Evolutionary conservation across 2,797 vertebrate species (phyloP), one percentile per base, ranked within the genome.

Genomic region (Periophthalmus magnuspinnatus): DNA sequence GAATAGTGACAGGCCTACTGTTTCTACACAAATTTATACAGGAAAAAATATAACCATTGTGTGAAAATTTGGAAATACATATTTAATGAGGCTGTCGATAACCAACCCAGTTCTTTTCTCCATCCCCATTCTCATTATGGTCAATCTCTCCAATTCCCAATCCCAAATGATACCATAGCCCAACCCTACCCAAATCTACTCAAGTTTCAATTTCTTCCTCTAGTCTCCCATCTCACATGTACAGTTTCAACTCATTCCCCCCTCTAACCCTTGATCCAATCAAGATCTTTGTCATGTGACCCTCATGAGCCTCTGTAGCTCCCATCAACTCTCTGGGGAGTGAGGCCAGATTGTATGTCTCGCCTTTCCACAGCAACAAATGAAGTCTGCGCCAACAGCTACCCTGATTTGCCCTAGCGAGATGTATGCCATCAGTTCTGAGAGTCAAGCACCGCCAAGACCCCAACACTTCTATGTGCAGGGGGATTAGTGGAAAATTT

Each of bases 201-300:
- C 41, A 16, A 64, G 57, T 83, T 71, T 75, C 57, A 62, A 41
- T 67, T 67, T 70, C 74, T 75, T 68, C 65, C 17, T 59, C 62
- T 45, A 11, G 2, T 69, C 47, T 82, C 80, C 81, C 84, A 67
- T 68, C 68, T 66, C 52, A 68, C 67, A 58, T 77, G 78, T 89
- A 81, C 70, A 59, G 66, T 89, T 90, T 83, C 86, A 60, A 55
- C 59, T 54, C 32, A 68, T 64, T 58, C 56, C 16, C 16, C 32
- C 64, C 21, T 54, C 61, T 41, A 69, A 48, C 74, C 68, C 69
- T 76, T 86, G 86, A 88, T 90, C 79, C 68, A 86, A 84, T 84
- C 83, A 83, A 88, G 85, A 89, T 89, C 81, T 80, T 82, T 84
- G 81, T 82, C 81, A 88, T 81, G 67, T 91, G 89, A 91, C 84